These are phyloP conservation scores for Pseudochaenichthys georgianus DNA, from an alignment of 2,797 vertebrate genomes.

Conservation along the genomic window DNA sequence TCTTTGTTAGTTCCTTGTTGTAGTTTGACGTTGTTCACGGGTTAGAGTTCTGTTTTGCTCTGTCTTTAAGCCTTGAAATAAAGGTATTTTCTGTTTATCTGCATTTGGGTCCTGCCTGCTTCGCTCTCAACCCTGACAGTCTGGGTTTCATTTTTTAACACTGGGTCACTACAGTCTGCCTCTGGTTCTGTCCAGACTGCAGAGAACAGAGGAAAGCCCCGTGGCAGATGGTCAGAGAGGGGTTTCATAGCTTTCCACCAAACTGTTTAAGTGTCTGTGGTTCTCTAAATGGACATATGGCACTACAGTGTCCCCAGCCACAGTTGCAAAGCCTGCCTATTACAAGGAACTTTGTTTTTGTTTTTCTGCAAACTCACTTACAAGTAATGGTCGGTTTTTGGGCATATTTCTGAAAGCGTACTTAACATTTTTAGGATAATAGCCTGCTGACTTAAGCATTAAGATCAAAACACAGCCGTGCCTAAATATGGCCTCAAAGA, in stretches of 20 bases:
- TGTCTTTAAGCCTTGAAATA: too few species aligned
- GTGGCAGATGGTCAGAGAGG: constrained; percentile 67
- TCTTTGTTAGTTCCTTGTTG: too few species aligned
- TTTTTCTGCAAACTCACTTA: too few species aligned
- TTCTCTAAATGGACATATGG: constrained; percentile 43
- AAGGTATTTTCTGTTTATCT: too few species aligned
- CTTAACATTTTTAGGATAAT: neutral
- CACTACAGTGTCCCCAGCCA: constrained; percentile 19
- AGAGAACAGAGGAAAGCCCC: constrained; percentile 47
- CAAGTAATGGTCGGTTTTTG: too few species aligned
- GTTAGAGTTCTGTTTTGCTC: too few species aligned
- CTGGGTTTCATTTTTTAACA: constrained; percentile 46
- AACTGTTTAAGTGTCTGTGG: constrained; percentile 48
- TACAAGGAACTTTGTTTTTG: too few species aligned
- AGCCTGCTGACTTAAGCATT: neutral
- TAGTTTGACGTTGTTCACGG: too few species aligned
- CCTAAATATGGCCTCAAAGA: neutral
- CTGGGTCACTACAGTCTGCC: constrained; percentile 47
- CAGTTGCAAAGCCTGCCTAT: too few species aligned
- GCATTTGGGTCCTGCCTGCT: too few species aligned
- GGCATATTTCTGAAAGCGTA: too few species aligned
- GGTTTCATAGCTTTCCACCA: constrained; percentile 54
- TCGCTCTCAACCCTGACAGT: too few species aligned
- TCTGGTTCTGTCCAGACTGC: constrained; percentile 53
- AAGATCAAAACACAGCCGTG: neutral